Base-by-base conservation (phyloP, 1,140 invertebrate species). In the Saxidomus purpurata region DNA sequence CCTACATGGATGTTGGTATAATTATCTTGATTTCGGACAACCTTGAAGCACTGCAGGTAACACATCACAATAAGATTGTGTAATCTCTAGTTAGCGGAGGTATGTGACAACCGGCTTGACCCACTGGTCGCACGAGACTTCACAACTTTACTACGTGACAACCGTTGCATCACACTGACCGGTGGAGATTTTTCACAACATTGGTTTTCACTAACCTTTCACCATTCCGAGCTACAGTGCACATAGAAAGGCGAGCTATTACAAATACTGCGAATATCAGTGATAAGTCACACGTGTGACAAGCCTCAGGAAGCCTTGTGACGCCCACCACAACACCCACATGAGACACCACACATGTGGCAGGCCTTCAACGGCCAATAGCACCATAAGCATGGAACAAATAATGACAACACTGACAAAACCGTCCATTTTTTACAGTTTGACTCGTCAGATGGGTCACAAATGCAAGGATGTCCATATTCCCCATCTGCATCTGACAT, bases 371-470 rank as follows among this genome's bases (percentile, higher is more conserved):
- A 96, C 55, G 98, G 98, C 92, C 98, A 97, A 96, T 99, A 99
- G 96, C 98, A 98, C 97, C 98, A 99, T 86, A 99, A 97, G 96
- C 98, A 99, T 85, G 98, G 98, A 93, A 99, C 97, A 92, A 99
- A 96, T 81, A 99, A 95, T 55, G 98, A 98, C 55, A 99, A 97
- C 84, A 99, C 96, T 22, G 98, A 97, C 91, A 99, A 96, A 87
- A 98, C 98, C 87, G 98, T 95, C 98, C 98, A 99, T 76, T 95
- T 95, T 79, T 94, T 94, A 92, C 94, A 95, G 89, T 95, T 95
- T 43, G 89, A 89, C 67, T 93, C 90, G 80, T 96, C 95, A 40
- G 81, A 89, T 25, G 89, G 96, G 96, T 93, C 96, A 95, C 89
- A 96, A 94, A 92, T 92, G 88, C 95, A 96, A 13, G 93, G 93